These are phyloP conservation scores for Cyanocitta stelleri DNA, from an alignment of 2,113 vertebrate species.

Conservation along the genomic window DNA sequence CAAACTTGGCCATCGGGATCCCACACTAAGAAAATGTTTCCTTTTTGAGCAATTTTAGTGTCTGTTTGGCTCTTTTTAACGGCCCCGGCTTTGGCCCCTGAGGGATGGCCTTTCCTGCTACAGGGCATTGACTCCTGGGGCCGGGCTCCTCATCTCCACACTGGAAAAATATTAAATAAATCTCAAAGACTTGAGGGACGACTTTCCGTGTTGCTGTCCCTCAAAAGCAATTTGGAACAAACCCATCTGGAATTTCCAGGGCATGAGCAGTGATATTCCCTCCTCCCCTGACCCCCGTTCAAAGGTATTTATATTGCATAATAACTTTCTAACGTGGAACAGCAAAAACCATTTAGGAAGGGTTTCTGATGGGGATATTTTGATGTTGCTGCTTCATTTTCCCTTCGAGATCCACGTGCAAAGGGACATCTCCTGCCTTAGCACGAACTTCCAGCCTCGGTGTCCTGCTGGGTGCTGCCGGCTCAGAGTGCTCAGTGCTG, in stretches of 20 bases:
- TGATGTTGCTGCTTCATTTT: not conserved
- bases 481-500: rapidly evolving
- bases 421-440: not conserved
- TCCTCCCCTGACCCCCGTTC: not conserved
- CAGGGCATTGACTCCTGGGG: not conserved
- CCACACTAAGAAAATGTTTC: not conserved
- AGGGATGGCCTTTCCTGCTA: not conserved
- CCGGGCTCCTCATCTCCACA: not conserved
- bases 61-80: not conserved
- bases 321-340: not conserved
- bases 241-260: not conserved
- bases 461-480: not conserved
- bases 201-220: not conserved
- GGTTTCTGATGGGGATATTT: not conserved
- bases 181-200: not conserved
- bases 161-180: not conserved
- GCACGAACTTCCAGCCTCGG: rapidly evolving
- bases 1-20: not conserved
- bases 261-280: not conserved
- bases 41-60: not conserved
- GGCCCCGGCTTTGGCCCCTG: not conserved
- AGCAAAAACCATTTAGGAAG: not conserved
- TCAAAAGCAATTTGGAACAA: not conserved
- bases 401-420: not conserved
- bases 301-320: not conserved